Conservation (phyloP, 2,888 invertebrate genomes). For the Ochlodes sylvanus region DNA sequence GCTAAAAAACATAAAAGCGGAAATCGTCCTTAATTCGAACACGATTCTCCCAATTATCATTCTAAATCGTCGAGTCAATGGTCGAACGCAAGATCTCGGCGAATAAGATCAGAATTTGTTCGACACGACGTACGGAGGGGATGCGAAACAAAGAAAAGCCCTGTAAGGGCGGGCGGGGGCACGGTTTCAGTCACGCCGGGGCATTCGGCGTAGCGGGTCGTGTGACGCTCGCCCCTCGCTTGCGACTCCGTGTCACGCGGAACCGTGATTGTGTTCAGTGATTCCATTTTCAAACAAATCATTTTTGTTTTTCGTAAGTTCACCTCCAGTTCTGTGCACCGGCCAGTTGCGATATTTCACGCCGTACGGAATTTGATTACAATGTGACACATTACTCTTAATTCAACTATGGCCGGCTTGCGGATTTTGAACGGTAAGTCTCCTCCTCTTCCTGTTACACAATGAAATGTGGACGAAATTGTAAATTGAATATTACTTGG, state of each 20-base stretch:
- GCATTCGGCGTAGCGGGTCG: slow-evolving; percentile 61
- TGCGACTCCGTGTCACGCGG: slow-evolving; percentile 42
- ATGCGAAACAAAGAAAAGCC: slow-evolving; percentile 81
- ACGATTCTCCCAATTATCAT: slow-evolving; percentile 47
- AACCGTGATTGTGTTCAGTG: slow-evolving; percentile 57
- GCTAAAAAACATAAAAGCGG: slow-evolving; percentile 4
- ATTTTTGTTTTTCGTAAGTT: slow-evolving; percentile 40
- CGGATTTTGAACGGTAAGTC: slow-evolving; percentile 47
- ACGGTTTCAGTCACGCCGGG: slow-evolving; percentile 68
- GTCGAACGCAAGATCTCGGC: slow-evolving; percentile 68
- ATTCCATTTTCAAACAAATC: slow-evolving; percentile 38
- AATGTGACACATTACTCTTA: slow-evolving; percentile 33
- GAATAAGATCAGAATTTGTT: slow-evolving; percentile 69
- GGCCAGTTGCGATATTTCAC: slow-evolving; percentile 54
- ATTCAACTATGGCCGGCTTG: slow-evolving; percentile 42
- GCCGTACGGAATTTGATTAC: slow-evolving; percentile 35
- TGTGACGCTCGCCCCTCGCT: slow-evolving; percentile 42
- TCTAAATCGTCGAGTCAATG: slow-evolving; percentile 57
- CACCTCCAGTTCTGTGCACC: slow-evolving; percentile 19
- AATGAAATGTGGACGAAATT: slow-evolving; percentile 28
- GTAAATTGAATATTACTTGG: slow-evolving; percentile 13
- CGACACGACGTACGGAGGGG: slow-evolving; percentile 63
- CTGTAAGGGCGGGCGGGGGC: slow-evolving; percentile 74
- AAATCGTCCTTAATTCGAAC: slow-evolving; percentile 17
- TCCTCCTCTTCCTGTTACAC: slow-evolving; percentile 22